Percentiles rank a stretch among this genome's conserved stretches.
Conservation (phyloP, 2,888 invertebrate species). For the Tenthredo livida region DNA sequence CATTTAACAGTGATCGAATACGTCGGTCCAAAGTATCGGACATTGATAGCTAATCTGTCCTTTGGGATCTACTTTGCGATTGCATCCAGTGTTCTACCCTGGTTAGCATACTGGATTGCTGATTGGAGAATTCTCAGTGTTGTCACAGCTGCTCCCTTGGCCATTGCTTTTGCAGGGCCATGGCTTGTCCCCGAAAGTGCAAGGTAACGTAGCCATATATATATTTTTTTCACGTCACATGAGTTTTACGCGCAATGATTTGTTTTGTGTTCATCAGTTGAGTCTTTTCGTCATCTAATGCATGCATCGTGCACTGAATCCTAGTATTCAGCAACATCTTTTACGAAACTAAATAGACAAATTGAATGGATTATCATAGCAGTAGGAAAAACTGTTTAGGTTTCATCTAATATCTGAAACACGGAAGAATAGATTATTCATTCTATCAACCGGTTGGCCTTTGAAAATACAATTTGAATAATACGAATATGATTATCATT, state of each 20-base stretch:
- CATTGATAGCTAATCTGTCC: conserved; percentile 94
- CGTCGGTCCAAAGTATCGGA: conserved; percentile 93
- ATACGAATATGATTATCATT: conserved; percentile 85
- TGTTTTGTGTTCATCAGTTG: neutral
- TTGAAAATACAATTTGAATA: neutral
- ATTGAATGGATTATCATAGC: neutral
- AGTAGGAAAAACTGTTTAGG: neutral
- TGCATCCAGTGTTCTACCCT: conserved; percentile 89
- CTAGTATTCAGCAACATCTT: neutral
- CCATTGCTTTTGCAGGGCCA: conserved; percentile 86
- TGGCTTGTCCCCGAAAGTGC: conserved; percentile 92
- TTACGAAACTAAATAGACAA: neutral
- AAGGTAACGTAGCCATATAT: conserved; percentile 69
- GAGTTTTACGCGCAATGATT: neutral
- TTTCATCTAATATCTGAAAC: neutral
- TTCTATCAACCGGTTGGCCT: neutral
- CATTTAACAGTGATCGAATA: conserved; percentile 88
- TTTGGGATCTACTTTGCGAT: conserved; percentile 93
- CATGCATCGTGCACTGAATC: neutral
- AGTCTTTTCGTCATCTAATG: neutral
- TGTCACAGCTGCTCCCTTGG: conserved; percentile 88
- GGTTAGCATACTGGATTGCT: conserved; percentile 90
- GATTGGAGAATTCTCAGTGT: conserved; percentile 90
- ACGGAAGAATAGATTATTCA: neutral
- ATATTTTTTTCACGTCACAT: neutral